phyloP scores from a whole-genome alignment of 2,113 vertebrate species.

The Pomatostomus ruficeps region DNA sequence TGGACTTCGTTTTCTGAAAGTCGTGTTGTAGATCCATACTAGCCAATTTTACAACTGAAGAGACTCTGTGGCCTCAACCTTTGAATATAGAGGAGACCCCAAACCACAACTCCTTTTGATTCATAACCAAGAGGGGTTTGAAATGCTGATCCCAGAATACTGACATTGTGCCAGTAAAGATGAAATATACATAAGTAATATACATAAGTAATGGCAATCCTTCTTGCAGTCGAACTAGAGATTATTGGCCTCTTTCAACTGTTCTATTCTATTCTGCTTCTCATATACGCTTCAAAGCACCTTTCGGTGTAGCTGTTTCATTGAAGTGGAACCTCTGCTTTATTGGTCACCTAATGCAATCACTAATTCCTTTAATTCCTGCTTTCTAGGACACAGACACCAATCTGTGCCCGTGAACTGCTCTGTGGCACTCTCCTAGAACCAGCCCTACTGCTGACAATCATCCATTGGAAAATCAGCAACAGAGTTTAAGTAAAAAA shows the following conservation, averaged over 20 bases:
- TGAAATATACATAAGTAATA: neutral
- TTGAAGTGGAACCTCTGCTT: neutral
- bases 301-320: neutral
- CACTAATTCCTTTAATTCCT: neutral
- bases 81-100: neutral
- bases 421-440: neutral
- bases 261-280: neutral
- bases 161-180: neutral
- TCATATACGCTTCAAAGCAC: neutral
- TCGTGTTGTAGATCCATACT: neutral
- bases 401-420: neutral
- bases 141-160: neutral
- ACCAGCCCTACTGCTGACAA: neutral
- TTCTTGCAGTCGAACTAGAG: neutral
- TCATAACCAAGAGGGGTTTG: neutral
- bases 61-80: neutral
- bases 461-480: neutral
- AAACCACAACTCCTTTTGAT: neutral
- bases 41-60: neutral
- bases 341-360: neutral
- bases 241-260: neutral
- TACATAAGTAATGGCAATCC: neutral
- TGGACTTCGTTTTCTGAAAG: neutral
- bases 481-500: neutral
- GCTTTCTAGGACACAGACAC: neutral